Evolutionary conservation across 2,888 invertebrate genomes (phyloP), one percentile per base, ranked within the genome.

Genomic region (Caenorhabditis sp.): DNA sequence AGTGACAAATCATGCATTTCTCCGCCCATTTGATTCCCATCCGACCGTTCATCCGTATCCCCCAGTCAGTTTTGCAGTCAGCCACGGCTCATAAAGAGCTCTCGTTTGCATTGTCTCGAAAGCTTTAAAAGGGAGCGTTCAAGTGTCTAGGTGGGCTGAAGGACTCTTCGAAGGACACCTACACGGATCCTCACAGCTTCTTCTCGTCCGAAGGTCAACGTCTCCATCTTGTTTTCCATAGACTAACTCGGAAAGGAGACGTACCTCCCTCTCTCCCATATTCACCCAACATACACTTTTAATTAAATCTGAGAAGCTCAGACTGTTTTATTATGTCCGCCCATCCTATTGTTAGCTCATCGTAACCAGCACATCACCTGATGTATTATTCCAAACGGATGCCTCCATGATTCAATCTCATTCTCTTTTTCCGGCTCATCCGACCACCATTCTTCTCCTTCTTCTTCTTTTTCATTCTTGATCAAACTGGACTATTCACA

Each of bases 301-400:
- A 62, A 72, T 64, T 50, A 72, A 72, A 37, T 24, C 35, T 22
- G 8, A 15, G n/a, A 22, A 35, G 60, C 70, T 72, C 72, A 72
- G 72, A 72, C 72, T 72, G 64, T 72, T 72, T 64, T 72, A 64
- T 72, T 72, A 72, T 64, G 44, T n/a, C 56, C 40, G 18, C 9
- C 0, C 9, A n/a, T 6, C 20, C 76, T 37, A 53, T 76, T 76
- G 67, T 76, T 65, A 51, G 50, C 35, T 2, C 50, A 50, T 64
- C 47, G 40, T 51, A 50, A n/a, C 13, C 35, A n/a, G n/a, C n/a
- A 72, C 70, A 70, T 70, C 61, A 70, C 50, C 24, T 11, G 32
- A 18, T 61, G 28, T 40, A 62, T 67, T 56, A 40, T 37, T 53
- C 58, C 40, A 9, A 9, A 9, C 4, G 13, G 13, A n/a, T n/a